phyloP scores from a whole-genome alignment of 2,113 vertebrate genomes.

The Nycticryphes semicollaris region DNA sequence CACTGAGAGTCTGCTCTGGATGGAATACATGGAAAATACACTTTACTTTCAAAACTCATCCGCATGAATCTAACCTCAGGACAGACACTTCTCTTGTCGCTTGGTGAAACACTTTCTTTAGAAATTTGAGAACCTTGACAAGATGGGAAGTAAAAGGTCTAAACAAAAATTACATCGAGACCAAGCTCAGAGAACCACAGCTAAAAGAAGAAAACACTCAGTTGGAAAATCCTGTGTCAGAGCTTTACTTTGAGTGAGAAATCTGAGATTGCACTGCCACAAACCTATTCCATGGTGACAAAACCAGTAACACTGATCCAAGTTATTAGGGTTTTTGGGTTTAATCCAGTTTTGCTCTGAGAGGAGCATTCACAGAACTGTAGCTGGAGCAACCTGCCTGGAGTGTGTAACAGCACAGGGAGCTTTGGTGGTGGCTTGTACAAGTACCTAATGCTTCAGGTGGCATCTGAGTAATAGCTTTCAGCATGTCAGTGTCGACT shows the following conservation, averaged over 20 bases:
- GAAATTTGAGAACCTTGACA: background rate
- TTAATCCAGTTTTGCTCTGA: background rate
- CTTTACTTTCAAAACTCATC: background rate
- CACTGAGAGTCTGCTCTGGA: background rate
- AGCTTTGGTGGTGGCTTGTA: background rate
- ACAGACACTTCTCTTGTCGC: background rate
- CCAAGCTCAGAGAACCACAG: background rate
- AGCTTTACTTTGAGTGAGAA: background rate
- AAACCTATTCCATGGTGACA: background rate
- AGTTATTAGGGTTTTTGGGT: background rate
- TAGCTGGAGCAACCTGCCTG: background rate
- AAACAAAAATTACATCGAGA: background rate
- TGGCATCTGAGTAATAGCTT: background rate
- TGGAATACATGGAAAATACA: background rate
- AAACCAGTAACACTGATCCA: background rate
- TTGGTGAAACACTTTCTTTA: background rate
- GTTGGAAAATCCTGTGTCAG: background rate
- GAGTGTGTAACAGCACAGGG: background rate
- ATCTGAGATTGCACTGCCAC: background rate
- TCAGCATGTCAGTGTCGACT: background rate
- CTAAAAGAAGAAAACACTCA: background rate
- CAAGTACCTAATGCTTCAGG: background rate
- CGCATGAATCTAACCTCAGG: background rate
- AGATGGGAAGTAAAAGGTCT: background rate
- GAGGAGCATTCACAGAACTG: fast-evolving